Evolutionary conservation across 2,797 vertebrate species (phyloP).

Genomic region (Peromyscus melanophrys): DNA sequence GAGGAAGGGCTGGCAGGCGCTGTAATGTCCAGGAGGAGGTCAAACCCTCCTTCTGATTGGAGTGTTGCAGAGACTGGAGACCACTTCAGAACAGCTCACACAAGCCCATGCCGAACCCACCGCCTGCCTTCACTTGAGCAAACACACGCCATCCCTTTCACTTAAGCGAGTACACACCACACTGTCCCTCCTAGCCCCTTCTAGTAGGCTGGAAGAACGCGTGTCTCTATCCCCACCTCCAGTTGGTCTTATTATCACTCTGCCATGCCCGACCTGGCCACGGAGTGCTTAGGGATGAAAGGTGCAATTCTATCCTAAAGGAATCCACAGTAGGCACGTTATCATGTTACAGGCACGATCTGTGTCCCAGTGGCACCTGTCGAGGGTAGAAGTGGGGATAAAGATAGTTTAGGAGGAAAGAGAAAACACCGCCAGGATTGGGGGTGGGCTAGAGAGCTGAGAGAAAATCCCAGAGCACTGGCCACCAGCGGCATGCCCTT

Average conservation of each 20-base stretch:
- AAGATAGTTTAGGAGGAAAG: background rate
- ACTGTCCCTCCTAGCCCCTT: background rate
- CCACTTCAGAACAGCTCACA: background rate
- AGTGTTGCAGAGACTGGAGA: background rate
- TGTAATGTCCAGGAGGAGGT: background rate
- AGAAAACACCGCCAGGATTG: no score
- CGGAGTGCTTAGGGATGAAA: background rate
- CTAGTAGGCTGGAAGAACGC: background rate
- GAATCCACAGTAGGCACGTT: background rate
- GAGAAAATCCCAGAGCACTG: background rate
- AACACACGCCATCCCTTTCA: background rate
- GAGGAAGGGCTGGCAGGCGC: background rate
- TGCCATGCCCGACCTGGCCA: background rate
- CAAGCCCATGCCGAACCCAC: accelerated
- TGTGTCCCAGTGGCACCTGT: no score
- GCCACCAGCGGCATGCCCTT: background rate
- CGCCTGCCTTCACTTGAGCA: background rate
- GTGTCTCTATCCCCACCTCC: background rate
- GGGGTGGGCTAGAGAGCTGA: background rate
- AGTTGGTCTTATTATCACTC: background rate
- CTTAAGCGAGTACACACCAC: background rate
- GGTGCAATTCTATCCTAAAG: background rate
- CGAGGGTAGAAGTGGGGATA: background rate
- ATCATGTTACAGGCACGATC: background rate
- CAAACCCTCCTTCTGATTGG: background rate